Conservation (phyloP, 2,888 invertebrate genomes). For the Rhingia campestris region DNA sequence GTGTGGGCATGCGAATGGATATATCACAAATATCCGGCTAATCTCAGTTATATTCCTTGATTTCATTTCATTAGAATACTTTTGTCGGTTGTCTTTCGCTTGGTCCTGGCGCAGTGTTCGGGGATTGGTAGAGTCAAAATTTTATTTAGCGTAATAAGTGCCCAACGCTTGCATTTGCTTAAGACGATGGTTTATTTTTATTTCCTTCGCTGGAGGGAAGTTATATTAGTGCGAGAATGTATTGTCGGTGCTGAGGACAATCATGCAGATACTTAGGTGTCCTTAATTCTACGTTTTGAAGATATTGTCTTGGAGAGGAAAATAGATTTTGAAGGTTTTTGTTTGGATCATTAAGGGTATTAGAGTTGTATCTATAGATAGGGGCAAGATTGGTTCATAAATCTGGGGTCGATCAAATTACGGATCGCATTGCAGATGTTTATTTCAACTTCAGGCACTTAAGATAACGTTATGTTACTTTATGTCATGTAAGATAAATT, state of each 20-base stretch:
- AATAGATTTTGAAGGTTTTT: not conserved
- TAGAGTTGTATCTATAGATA: too few species aligned
- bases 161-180: constrained; percentile 58
- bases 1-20: constrained; percentile 37
- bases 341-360: too few species aligned
- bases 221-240: constrained; percentile 7
- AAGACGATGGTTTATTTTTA: constrained; percentile 63
- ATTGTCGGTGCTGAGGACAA: constrained; percentile 18
- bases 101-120: not conserved
- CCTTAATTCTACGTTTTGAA: not conserved
- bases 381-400: too few species aligned
- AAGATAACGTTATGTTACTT: too few species aligned
- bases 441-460: too few species aligned
- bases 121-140: constrained; percentile 48
- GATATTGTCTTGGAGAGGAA: not conserved
- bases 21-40: constrained; percentile 71
- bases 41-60: constrained; percentile 68
- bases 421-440: too few species aligned
- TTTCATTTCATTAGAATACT: constrained; percentile 71
- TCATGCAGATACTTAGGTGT: not conserved
- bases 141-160: constrained; percentile 74
- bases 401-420: too few species aligned
- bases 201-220: constrained; percentile 6
- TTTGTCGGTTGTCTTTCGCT: constrained; percentile 32
- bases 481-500: too few species aligned